Conservation (phyloP, 2,113 vertebrate genomes). For the Stegastes partitus region DNA sequence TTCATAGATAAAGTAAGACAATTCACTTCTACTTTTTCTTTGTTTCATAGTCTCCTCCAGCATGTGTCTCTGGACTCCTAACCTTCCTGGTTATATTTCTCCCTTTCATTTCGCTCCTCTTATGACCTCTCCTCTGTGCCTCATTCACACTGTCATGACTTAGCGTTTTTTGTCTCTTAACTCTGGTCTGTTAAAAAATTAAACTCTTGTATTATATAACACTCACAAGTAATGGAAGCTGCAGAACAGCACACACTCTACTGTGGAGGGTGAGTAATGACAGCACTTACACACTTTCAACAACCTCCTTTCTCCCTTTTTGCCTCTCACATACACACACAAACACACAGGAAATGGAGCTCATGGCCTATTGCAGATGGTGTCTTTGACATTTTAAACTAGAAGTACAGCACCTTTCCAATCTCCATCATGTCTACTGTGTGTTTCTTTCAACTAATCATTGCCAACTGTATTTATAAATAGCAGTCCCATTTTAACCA, state of each 20-base stretch:
- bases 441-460: conserved; percentile 42
- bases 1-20: neutral
- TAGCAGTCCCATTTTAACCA: conserved; percentile 7
- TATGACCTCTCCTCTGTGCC: conserved; percentile 15
- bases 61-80: neutral
- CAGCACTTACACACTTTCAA: conserved; percentile 51
- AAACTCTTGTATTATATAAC: conserved; percentile 52
- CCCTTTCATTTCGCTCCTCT: conserved; percentile 13
- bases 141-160: conserved; percentile 28
- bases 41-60: neutral
- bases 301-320: conserved; percentile 19
- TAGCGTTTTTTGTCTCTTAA: conserved; percentile 35
- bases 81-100: conserved; percentile 8
- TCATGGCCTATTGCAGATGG: conserved; percentile 29
- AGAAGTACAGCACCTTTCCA: conserved; percentile 11
- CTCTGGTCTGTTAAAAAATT: conserved; percentile 58
- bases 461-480: conserved; percentile 31
- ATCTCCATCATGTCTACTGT: conserved; percentile 23
- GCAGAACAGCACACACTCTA: conserved; percentile 28
- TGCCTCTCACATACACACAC: neutral
- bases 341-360: conserved; percentile 19
- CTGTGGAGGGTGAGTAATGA: conserved; percentile 52
- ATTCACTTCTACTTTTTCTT: neutral
- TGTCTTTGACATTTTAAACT: conserved; percentile 64
- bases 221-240: conserved; percentile 39